Evolutionary conservation across 2,888 invertebrate genomes (phyloP).

Genomic region (Drosophila planitibia): DNA sequence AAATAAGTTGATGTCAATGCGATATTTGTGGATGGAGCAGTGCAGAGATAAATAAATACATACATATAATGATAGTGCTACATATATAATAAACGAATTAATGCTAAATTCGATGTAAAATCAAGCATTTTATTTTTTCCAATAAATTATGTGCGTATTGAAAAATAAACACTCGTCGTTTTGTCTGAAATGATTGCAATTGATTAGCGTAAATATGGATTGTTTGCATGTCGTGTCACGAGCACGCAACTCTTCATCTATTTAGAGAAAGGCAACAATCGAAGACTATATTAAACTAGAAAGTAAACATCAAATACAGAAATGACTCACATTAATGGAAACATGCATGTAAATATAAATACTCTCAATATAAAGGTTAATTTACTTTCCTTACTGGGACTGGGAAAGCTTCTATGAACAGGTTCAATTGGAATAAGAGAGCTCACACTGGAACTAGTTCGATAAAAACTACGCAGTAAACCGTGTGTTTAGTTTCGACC

Average conservation of each 20-base stretch:
- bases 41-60: conserved; percentile 23
- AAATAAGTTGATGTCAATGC: conserved; percentile 47
- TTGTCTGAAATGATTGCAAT: background rate
- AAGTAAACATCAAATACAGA: conserved; percentile 4
- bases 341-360: background rate
- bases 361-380: background rate
- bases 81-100: conserved; percentile 36
- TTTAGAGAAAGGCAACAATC: background rate
- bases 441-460: conserved; percentile 27
- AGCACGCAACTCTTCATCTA: background rate
- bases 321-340: background rate
- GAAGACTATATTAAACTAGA: background rate
- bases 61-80: conserved; percentile 50
- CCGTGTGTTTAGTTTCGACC: conserved; percentile 25
- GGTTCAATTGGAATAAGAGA: background rate
- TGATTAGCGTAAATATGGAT: background rate
- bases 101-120: conserved; percentile 19
- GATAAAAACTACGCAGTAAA: conserved; percentile 51
- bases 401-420: conserved; percentile 1
- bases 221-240: conserved; percentile 3
- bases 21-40: conserved; percentile 23
- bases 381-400: background rate
- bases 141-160: conserved; percentile 22
- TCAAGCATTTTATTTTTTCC: conserved; percentile 4
- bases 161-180: background rate